phyloP scores from a whole-genome alignment of 1,140 invertebrate species.

The Drosophila albomicans region DNA sequence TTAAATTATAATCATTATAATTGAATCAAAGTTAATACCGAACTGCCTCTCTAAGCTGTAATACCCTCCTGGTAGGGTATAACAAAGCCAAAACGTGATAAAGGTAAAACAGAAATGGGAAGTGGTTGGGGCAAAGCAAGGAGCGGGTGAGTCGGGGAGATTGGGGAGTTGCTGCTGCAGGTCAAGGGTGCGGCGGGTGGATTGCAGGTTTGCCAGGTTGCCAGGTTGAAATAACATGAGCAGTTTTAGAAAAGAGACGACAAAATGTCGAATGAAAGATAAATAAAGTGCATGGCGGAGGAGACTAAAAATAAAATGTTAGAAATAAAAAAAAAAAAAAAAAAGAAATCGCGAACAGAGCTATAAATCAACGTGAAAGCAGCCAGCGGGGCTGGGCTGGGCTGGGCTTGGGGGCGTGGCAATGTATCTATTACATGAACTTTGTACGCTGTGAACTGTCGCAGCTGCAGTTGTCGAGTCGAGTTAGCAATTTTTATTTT shows the following conservation, averaged over 20 bases:
- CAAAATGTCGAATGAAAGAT: constrained; percentile 84
- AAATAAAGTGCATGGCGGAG: constrained; percentile 67
- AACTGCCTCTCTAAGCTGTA: neutral
- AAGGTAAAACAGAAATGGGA: constrained; percentile 29
- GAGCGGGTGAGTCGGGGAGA: neutral
- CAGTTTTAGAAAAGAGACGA: constrained; percentile 78
- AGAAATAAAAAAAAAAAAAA: constrained; percentile 37
- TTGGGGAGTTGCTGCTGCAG: constrained; percentile 14
- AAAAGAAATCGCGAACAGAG: constrained; percentile 59
- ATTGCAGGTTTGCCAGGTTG: constrained; percentile 41
- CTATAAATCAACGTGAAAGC: constrained; percentile 73
- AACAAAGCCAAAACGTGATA: constrained; percentile 62
- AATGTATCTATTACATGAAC: constrained; percentile 64
- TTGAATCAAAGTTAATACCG: neutral
- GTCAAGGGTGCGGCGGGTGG: constrained; percentile 13
- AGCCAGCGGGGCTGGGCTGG: constrained; percentile 19
- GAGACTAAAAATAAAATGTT: constrained; percentile 53
- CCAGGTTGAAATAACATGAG: constrained; percentile 79
- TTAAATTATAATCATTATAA: no score
- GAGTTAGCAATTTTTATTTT: constrained; percentile 56
- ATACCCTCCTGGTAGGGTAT: constrained; percentile 29
- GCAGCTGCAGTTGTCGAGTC: constrained; percentile 62
- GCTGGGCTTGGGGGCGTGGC: constrained; percentile 49
- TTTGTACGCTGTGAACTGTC: constrained; percentile 62
- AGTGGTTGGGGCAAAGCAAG: neutral